A percentile compares a stretch with the other conserved stretches of the same genome.
These are phyloP conservation scores for Narcine bancroftii DNA, from an alignment of 2,113 vertebrate genomes.

Conservation along the genomic window DNA sequence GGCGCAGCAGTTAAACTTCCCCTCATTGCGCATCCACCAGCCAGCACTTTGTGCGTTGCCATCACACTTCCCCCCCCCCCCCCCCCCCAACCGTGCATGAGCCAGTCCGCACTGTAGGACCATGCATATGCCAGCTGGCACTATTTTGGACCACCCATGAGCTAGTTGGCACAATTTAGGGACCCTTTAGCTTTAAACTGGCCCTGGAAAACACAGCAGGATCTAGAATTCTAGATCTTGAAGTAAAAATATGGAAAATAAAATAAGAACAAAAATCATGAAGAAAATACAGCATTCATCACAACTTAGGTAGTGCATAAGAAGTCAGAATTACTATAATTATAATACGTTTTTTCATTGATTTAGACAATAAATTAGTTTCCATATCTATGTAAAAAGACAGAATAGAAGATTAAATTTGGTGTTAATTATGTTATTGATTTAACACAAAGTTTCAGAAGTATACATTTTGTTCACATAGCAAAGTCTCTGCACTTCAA, in stretches of 20 bases:
- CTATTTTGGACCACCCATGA: no score
- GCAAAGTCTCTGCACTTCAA: constrained; percentile 17
- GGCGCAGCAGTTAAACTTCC: no score
- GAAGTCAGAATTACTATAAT: neutral
- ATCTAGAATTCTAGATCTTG: neutral
- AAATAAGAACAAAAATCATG: neutral
- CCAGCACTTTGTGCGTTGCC: no score
- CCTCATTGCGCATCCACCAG: no score
- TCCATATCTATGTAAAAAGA: neutral
- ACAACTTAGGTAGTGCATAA: neutral
- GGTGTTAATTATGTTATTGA: neutral
- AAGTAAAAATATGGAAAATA: neutral
- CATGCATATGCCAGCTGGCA: no score
- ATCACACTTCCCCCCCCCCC: no score
- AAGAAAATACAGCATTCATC: neutral
- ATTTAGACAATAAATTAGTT: neutral
- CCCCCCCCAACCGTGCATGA: no score
- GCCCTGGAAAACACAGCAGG: no score
- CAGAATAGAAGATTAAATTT: neutral
- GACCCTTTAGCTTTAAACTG: no score
- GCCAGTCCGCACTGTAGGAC: no score
- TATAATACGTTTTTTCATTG: neutral
- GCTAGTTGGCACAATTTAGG: no score
- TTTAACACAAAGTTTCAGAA: neutral
- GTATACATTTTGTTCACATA: neutral